Evolutionary conservation across 92 coral and sea anemone genomes (phyloP).

Genomic region (Zoanthus gigantus): DNA sequence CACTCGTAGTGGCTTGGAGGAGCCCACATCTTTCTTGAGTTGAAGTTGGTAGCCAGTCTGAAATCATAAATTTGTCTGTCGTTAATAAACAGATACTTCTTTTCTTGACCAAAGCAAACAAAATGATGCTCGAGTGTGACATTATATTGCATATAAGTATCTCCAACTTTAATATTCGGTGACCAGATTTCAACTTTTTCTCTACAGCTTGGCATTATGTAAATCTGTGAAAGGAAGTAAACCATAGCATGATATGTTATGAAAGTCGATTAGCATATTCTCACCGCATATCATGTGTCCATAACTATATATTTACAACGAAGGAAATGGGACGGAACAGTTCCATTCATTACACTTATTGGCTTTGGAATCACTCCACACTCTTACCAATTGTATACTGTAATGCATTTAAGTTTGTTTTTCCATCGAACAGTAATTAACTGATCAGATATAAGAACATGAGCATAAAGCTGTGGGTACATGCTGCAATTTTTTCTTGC

Average conservation of each 20-base stretch:
- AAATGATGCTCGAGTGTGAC: slow-evolving; percentile 9
- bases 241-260: background rate
- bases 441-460: no score
- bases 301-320: no score
- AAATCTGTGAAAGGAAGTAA: background rate
- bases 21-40: background rate
- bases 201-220: background rate
- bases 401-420: no score
- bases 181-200: slow-evolving; percentile 19
- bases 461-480: no score
- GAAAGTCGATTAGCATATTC: background rate
- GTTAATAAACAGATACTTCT: slow-evolving; percentile 17
- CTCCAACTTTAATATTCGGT: slow-evolving; percentile 27
- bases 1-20: slow-evolving; percentile 10
- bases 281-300: background rate
- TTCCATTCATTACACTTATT: no score
- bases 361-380: no score
- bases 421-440: no score
- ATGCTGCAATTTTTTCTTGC: no score
- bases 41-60: background rate
- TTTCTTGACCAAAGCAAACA: slow-evolving; percentile 14
- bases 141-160: background rate
- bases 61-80: background rate
- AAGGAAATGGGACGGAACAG: no score
- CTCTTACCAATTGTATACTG: no score